Evolutionary conservation across 2,797 vertebrate genomes (phyloP).

Genomic region (Molothrus ater): DNA sequence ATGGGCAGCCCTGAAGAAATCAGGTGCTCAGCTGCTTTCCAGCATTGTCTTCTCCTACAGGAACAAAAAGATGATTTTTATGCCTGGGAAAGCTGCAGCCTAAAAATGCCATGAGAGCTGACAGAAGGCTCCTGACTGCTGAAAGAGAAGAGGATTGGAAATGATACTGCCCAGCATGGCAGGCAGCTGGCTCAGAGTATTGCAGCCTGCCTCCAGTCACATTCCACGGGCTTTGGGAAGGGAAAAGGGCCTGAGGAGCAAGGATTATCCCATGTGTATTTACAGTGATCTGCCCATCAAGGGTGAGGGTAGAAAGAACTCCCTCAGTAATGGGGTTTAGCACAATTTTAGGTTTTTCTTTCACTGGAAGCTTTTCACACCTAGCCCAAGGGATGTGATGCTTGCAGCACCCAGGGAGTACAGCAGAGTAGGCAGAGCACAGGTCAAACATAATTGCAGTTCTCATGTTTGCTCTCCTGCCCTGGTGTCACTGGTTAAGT

Average conservation of each 20-base stretch:
- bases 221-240: neutral
- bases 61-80: neutral
- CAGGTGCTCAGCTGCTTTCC: neutral
- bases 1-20: neutral
- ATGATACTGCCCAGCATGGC: neutral
- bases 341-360: neutral
- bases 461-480: neutral
- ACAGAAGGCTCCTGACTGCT: neutral
- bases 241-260: neutral
- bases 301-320: neutral
- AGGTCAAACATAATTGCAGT: slow-evolving; percentile 4
- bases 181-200: neutral
- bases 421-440: neutral
- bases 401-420: neutral
- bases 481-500: neutral
- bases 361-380: neutral
- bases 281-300: neutral
- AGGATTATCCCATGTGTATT: neutral
- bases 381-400: neutral
- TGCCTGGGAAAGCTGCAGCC: neutral
- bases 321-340: neutral
- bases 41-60: neutral
- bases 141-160: neutral
- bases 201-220: neutral
- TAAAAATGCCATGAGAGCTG: neutral